phyloP scores from a whole-genome alignment of 2,797 vertebrate genomes.

The Arremon brunneinucha region DNA sequence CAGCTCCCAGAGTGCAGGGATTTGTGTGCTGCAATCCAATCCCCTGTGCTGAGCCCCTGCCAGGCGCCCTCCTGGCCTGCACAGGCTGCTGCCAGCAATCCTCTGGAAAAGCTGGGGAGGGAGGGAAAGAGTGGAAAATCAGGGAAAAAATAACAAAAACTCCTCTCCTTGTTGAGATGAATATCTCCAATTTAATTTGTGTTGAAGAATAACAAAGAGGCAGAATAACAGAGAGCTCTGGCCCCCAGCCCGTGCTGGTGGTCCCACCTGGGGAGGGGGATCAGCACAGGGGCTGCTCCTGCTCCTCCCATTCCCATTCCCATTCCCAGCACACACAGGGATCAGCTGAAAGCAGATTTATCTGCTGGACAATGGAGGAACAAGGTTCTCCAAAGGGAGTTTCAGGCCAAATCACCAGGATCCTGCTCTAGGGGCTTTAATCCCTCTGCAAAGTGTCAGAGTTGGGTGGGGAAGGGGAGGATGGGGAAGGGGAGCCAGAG shows the following conservation, averaged over 20 bases:
- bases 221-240: not conserved
- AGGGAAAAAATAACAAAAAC: too few relatives aligned
- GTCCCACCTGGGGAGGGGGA: not conserved
- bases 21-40: constrained; percentile 10
- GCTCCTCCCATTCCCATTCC: not conserved
- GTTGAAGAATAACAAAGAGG: not conserved
- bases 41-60: not conserved
- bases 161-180: not conserved
- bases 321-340: not conserved
- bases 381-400: constrained; percentile 3
- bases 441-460: not conserved
- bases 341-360: constrained; percentile 31
- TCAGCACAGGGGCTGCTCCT: not conserved
- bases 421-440: not conserved
- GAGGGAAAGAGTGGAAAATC: fast-evolving
- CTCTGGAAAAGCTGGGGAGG: not conserved
- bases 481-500: too few relatives aligned
- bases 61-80: not conserved
- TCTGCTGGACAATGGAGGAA: constrained; percentile 7
- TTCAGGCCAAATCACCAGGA: not conserved
- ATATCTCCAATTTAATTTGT: not conserved
- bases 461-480: too few relatives aligned
- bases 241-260: not conserved
- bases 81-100: not conserved
- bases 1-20: not conserved